These are phyloP conservation scores for Mustela nigripes DNA, from an alignment of 2,113 vertebrate species.

Conservation along the genomic window DNA sequence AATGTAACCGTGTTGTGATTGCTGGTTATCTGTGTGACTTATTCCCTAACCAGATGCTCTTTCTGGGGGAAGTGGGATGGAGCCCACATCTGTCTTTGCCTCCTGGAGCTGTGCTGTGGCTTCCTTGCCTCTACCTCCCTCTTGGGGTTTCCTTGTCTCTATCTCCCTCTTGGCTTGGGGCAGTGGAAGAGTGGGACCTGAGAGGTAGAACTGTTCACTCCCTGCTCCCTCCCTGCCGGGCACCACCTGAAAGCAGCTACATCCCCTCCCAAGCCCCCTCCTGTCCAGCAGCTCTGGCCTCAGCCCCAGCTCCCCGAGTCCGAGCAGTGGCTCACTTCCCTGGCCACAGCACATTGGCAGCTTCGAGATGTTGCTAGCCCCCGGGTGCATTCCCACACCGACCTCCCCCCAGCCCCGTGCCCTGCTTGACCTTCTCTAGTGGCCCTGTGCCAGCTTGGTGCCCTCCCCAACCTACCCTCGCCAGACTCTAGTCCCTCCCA, in stretches of 20 bases:
- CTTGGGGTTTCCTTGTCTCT: fast-evolving
- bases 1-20: fast-evolving
- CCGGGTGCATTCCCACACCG: neutral
- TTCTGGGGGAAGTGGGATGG: neutral
- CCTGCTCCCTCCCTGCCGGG: neutral
- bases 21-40: neutral
- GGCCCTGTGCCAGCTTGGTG: neutral
- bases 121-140: fast-evolving
- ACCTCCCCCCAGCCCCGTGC: neutral
- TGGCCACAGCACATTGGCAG: neutral
- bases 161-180: neutral
- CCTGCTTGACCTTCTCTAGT: neutral
- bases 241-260: neutral
- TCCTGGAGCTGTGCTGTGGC: fast-evolving
- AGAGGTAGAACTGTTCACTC: too few species aligned
- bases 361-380: neutral
- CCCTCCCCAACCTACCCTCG: too few species aligned
- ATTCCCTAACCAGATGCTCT: neutral
- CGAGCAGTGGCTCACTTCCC: neutral
- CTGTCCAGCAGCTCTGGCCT: neutral
- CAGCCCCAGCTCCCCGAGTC: neutral
- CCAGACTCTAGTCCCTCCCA: neutral
- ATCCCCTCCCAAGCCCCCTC: too few species aligned
- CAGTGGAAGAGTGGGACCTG: neutral
- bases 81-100: neutral